A percentile compares a stretch with the other conserved stretches of the same genome.
phyloP scores from a whole-genome alignment of 1,140 invertebrate genomes.

The Drosophila arawakana region DNA sequence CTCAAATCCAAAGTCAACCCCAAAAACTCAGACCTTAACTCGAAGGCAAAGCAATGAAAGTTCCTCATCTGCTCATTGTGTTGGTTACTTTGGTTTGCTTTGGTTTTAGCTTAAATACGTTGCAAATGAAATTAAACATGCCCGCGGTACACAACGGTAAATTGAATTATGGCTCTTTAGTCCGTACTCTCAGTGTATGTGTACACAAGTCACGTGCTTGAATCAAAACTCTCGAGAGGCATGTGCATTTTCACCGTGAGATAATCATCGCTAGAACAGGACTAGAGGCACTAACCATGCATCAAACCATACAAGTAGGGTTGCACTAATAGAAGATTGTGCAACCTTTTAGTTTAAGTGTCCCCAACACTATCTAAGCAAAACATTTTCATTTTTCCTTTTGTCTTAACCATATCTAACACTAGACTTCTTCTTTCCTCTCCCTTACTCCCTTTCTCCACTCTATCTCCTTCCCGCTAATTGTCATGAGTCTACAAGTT shows the following conservation, averaged over 20 bases:
- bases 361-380: conserved; percentile 16
- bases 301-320: neutral
- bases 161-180: conserved; percentile 65
- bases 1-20: neutral
- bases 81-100: conserved; percentile 32
- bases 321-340: neutral
- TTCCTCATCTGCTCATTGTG: conserved; percentile 40
- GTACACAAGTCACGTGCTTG: conserved; percentile 61
- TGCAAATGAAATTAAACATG: conserved; percentile 81
- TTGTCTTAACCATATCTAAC: conserved; percentile 33
- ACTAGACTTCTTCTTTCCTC: conserved; percentile 56
- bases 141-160: conserved; percentile 69
- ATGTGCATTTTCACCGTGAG: conserved; percentile 29
- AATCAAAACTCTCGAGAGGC: conserved; percentile 31
- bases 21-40: conserved; percentile 1
- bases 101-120: conserved; percentile 76
- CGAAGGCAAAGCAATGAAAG: conserved; percentile 3
- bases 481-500: conserved; percentile 71
- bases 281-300: no score
- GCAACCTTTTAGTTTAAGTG: neutral
- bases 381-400: conserved; percentile 1
- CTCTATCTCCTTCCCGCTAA: conserved; percentile 34
- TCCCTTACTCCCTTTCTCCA: neutral
- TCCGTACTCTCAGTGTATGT: conserved; percentile 35
- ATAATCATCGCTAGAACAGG: conserved; percentile 28